phyloP scores from a whole-genome alignment of 2,113 vertebrate genomes.

The Neolamprologus caudopunctatus region DNA sequence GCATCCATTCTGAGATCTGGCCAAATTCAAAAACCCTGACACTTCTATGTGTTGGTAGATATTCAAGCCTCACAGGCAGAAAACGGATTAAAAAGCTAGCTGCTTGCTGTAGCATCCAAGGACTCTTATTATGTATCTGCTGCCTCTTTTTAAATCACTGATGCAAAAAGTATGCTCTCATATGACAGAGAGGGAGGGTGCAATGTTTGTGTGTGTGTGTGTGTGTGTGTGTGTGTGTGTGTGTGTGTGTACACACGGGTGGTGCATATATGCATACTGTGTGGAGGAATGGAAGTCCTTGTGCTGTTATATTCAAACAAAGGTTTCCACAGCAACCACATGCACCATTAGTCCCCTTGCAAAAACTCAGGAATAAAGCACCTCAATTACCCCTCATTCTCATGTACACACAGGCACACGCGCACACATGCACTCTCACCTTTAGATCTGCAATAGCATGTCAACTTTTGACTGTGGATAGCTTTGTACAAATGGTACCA shows the following conservation, averaged over 20 bases:
- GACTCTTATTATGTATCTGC: constrained; percentile 57
- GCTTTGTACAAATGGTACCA: not conserved
- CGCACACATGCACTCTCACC: not conserved
- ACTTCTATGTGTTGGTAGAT: not conserved
- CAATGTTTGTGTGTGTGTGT: not conserved
- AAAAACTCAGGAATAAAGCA: constrained; percentile 47
- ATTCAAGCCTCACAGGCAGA: constrained; percentile 11
- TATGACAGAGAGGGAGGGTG: constrained; percentile 1
- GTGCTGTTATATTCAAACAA: constrained; percentile 52
- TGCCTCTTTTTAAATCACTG: constrained; percentile 55
- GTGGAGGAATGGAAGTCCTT: constrained; percentile 52
- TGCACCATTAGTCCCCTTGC: constrained; percentile 52
- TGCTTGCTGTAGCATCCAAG: constrained; percentile 33
- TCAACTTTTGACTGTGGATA: constrained; percentile 25
- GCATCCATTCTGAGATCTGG: not conserved
- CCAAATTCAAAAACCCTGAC: not conserved
- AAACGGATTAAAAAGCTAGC: constrained; percentile 30
- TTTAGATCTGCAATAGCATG: constrained; percentile 26
- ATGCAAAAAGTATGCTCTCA: constrained; percentile 44
- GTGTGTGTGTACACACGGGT: not conserved
- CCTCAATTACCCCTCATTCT: constrained; percentile 32
- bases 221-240: not conserved
- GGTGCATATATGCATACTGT: not conserved
- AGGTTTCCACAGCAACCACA: constrained; percentile 67
- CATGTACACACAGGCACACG: not conserved